phyloP scores from a whole-genome alignment of 2,888 invertebrate genomes.

The Cremastinae sp. region DNA sequence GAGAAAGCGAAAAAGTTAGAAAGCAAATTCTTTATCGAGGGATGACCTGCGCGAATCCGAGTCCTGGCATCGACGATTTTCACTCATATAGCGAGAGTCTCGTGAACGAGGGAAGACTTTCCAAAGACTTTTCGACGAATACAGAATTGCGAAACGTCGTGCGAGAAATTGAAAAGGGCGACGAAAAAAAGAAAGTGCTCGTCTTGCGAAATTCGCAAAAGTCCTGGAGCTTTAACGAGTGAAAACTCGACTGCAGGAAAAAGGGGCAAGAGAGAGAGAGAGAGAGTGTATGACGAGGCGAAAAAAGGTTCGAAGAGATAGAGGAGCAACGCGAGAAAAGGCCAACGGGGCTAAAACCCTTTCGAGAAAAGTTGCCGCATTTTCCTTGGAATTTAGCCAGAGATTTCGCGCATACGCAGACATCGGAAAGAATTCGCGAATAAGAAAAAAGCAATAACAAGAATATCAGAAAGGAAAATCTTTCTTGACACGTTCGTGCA shows the following conservation, averaged over 20 bases:
- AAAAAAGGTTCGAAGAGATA: not conserved
- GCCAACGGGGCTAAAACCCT: slow-evolving; percentile 14
- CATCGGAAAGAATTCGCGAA: not conserved
- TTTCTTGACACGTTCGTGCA: not conserved
- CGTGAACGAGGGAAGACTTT: slow-evolving; percentile 16
- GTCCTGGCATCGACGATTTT: slow-evolving; percentile 22
- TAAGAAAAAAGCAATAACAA: not conserved
- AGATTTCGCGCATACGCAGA: slow-evolving; percentile 24
- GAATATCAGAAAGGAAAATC: not conserved
- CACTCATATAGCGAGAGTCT: not conserved
- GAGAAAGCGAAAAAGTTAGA: slow-evolving; percentile 1
- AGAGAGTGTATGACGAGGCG: not conserved
- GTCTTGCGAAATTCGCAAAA: slow-evolving; percentile 40
- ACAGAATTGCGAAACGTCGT: slow-evolving; percentile 42
- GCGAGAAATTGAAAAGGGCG: slow-evolving; percentile 53
- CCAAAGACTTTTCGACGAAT: slow-evolving; percentile 30
- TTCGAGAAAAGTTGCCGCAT: slow-evolving; percentile 36
- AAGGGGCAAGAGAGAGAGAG: not conserved
- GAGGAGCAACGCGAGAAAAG: slow-evolving; percentile 23
- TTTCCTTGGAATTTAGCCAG: slow-evolving; percentile 47
- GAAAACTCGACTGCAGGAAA: not conserved
- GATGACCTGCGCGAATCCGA: not conserved
- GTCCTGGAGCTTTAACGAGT: slow-evolving; percentile 27
- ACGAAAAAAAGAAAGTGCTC: slow-evolving; percentile 41
- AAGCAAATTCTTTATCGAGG: not conserved